Conservation (phyloP, 2,888 invertebrate species). For the Nebria salina region DNA sequence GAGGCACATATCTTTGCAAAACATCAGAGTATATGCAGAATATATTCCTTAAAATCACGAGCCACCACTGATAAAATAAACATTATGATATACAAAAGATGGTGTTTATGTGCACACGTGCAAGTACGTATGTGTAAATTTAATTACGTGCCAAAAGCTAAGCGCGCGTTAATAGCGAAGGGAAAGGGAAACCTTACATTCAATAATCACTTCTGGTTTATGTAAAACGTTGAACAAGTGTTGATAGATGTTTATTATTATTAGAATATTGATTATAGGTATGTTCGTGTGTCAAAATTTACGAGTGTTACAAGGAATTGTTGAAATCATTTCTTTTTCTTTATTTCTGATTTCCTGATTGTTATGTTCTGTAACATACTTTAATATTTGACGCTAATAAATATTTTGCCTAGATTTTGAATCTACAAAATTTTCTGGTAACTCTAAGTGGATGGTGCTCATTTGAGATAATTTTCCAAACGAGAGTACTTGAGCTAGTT, state of each 20-base stretch:
- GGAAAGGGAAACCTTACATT: neutral
- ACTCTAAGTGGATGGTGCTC: no score
- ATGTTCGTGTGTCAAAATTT: neutral
- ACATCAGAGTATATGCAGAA: no score
- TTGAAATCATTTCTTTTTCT: neutral
- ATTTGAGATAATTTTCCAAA: no score
- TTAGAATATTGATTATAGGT: neutral
- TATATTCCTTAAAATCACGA: neutral
- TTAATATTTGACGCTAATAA: neutral
- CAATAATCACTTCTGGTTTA: constrained; percentile 34
- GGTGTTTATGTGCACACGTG: neutral
- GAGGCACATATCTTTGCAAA: neutral
- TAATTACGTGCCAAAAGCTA: neutral
- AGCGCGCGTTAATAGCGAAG: neutral
- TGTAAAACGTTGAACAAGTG: constrained; percentile 5
- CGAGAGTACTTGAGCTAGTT: no score
- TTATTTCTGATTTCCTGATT: neutral
- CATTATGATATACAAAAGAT: neutral
- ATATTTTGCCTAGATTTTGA: no score
- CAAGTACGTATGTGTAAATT: neutral
- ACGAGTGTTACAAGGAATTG: neutral
- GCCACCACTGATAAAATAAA: neutral
- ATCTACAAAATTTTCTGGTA: no score
- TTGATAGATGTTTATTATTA: constrained; percentile 1
- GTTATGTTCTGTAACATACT: neutral